Percentiles rank a stretch among this genome's conserved stretches.
phyloP scores from a whole-genome alignment of 2,113 vertebrate genomes.

The Notechis scutatus region DNA sequence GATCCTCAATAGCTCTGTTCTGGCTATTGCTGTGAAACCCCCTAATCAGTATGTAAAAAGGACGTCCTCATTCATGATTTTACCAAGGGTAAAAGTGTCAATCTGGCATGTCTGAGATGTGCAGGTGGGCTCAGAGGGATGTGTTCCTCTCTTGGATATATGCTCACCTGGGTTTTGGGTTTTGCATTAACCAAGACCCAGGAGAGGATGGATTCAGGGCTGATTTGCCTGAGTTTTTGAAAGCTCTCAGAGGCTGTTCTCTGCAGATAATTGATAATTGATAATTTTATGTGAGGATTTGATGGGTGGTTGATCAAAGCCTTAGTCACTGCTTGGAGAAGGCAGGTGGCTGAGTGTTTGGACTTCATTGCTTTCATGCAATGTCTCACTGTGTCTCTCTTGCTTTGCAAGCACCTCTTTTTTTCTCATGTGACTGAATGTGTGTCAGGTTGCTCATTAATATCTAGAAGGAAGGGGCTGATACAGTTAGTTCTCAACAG shows the following conservation, averaged over 20 bases:
- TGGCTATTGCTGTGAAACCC: not conserved
- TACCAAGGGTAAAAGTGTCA: not conserved
- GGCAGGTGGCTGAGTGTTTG: not conserved
- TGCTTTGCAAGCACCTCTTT: not conserved
- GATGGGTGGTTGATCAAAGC: not conserved
- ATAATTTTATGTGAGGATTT: not conserved
- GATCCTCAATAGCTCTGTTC: not conserved
- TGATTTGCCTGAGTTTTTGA: not conserved
- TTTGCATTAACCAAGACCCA: not conserved
- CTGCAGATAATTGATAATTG: not conserved
- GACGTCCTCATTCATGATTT: not conserved
- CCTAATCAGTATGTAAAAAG: not conserved
- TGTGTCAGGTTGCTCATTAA: not conserved
- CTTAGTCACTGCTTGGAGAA: not conserved
- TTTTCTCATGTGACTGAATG: not conserved
- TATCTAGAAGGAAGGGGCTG: not conserved
- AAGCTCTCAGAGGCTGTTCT: not conserved
- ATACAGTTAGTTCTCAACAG: not conserved
- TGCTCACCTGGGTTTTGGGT: not conserved
- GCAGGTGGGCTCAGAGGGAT: not conserved
- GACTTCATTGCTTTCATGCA: not conserved
- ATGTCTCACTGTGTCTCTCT: not conserved
- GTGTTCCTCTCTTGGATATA: not conserved
- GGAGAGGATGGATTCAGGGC: not conserved
- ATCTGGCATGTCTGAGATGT: not conserved